Conservation (phyloP, 30 jellyfish, hydroid and myxozoan genomes). For the Pseudorhiza aurosa region DNA sequence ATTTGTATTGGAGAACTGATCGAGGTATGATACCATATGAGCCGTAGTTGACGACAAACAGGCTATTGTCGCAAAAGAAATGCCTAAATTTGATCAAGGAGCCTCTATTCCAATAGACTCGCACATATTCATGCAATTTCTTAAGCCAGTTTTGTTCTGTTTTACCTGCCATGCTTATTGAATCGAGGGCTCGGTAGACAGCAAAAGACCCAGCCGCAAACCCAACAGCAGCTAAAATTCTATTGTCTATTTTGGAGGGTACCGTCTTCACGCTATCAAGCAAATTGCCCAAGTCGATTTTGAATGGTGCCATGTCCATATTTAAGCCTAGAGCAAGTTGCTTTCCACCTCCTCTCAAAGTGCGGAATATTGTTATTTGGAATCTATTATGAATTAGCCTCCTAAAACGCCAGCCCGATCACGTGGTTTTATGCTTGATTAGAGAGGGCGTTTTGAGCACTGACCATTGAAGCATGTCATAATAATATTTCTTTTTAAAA, state of each 20-base stretch:
- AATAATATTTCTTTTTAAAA: too few species aligned
- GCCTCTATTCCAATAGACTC: conserved; percentile 83
- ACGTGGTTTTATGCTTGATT: too few species aligned
- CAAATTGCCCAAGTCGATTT: conserved; percentile 29
- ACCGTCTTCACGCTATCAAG: conserved; percentile 10
- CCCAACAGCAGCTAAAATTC: conserved; percentile 28
- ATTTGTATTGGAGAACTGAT: conserved; percentile 74
- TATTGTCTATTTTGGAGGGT: conserved; percentile 23
- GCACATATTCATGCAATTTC: conserved; percentile 55
- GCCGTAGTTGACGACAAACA: conserved; percentile 87
- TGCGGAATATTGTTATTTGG: too few species aligned
- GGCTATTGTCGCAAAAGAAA: conserved; percentile 29
- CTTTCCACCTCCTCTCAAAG: too few species aligned
- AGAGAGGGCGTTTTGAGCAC: too few species aligned
- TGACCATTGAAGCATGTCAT: too few species aligned
- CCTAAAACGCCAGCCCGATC: too few species aligned
- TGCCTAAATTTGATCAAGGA: conserved; percentile 37
- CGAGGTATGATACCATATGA: conserved; percentile 91
- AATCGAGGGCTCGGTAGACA: conserved; percentile 54
- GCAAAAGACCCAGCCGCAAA: conserved; percentile 51
- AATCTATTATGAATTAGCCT: too few species aligned
- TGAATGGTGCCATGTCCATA: conserved; percentile 50
- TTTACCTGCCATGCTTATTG: conserved; percentile 62
- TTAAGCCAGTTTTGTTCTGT: conserved; percentile 19
- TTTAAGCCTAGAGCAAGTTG: too few species aligned